These are phyloP conservation scores for Taeniopygia guttata DNA, from an alignment of 2,797 vertebrate species.

Conservation along the genomic window DNA sequence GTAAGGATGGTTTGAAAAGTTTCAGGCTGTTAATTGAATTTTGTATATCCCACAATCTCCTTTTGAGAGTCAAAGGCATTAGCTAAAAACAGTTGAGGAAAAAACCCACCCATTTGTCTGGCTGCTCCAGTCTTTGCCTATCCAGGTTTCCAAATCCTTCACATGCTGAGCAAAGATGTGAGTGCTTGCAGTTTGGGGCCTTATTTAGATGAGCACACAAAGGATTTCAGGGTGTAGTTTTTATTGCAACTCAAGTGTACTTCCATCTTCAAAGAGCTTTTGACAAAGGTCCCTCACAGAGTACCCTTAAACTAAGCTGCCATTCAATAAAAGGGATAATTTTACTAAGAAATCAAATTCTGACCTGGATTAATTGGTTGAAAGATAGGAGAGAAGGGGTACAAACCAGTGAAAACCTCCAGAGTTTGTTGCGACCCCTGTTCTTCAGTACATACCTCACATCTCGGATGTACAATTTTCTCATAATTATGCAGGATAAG, in stretches of 20 bases:
- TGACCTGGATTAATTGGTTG: background rate
- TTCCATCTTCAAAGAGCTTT: constrained; percentile 3
- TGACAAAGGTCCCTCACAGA: background rate
- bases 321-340: background rate
- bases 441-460: background rate
- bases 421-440: background rate
- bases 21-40: constrained; percentile 37
- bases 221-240: background rate
- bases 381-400: background rate
- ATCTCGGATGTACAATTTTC: background rate
- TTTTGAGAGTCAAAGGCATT: background rate
- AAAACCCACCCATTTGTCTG: background rate
- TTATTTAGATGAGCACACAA: background rate
- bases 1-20: background rate
- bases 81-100: background rate
- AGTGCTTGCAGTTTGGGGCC: background rate
- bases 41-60: constrained; percentile 13
- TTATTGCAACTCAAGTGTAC: background rate
- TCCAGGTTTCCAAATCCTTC: background rate
- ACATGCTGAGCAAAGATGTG: background rate
- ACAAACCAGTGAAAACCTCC: background rate
- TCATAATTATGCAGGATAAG: background rate
- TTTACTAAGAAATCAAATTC: background rate
- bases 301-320: background rate
- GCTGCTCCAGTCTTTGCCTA: background rate